A percentile compares a stretch with the other conserved stretches of the same genome.
Conservation (phyloP, 2,113 vertebrate species). For the Oncorhynchus masou region DNA sequence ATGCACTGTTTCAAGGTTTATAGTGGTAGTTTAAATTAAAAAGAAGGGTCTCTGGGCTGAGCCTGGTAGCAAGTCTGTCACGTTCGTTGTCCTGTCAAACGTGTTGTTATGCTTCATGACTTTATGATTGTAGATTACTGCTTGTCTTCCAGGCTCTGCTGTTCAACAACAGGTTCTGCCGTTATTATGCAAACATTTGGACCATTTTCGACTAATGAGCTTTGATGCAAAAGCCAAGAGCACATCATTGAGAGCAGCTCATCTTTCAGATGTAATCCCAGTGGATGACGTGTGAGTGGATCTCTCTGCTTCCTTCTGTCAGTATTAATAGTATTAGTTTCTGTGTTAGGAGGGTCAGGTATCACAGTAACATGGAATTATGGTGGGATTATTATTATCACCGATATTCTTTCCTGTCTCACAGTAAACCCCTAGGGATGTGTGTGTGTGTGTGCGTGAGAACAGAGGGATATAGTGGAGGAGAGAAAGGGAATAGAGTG, state of each 20-base stretch:
- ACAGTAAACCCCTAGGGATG: not conserved
- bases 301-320: not conserved
- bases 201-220: not conserved
- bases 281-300: not conserved
- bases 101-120: too few relatives aligned
- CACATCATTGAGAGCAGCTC: too few relatives aligned
- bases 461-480: too few relatives aligned
- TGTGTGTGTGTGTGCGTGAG: too few relatives aligned
- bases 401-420: not conserved
- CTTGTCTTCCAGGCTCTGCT: too few relatives aligned
- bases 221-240: not conserved
- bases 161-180: not conserved
- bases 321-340: not conserved
- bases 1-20: too few relatives aligned
- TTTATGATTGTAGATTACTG: too few relatives aligned
- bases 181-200: not conserved
- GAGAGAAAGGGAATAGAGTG: too few relatives aligned
- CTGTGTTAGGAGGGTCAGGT: not conserved
- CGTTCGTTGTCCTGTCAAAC: too few relatives aligned
- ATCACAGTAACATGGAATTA: not conserved
- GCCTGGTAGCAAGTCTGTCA: too few relatives aligned
- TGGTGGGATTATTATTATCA: not conserved
- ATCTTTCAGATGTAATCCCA: not conserved
- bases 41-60: too few relatives aligned
- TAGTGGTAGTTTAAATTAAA: too few relatives aligned